A percentile compares a stretch with the other conserved stretches of the same genome.
These are phyloP conservation scores for Cranoglanis bouderius DNA, from an alignment of 2,113 vertebrate species.

Conservation along the genomic window DNA sequence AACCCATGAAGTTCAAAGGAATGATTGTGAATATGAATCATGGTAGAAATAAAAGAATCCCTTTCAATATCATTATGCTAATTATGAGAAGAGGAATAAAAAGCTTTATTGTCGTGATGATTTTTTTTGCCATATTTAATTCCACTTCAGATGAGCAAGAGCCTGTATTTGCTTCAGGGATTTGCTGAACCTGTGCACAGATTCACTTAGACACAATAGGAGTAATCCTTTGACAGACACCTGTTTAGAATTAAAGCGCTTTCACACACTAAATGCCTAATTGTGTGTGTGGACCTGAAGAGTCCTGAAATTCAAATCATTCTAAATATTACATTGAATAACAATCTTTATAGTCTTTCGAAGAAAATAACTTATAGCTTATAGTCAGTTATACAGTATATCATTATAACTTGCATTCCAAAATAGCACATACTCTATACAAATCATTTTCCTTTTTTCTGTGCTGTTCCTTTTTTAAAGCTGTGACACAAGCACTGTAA, in stretches of 20 bases:
- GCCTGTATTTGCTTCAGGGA: constrained; percentile 32
- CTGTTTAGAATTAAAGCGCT: constrained; percentile 53
- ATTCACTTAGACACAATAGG: constrained; percentile 53
- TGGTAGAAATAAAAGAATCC: constrained; percentile 30
- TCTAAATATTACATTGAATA: not conserved
- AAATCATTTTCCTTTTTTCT: not conserved
- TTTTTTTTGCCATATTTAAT: constrained; percentile 34
- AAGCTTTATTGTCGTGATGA: constrained; percentile 40
- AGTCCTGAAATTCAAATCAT: constrained; percentile 21
- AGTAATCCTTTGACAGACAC: constrained; percentile 49
- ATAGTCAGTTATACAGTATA: not conserved
- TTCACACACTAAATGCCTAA: not conserved
- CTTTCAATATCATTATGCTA: constrained; percentile 49
- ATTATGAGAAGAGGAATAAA: constrained; percentile 49
- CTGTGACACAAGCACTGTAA: not conserved
- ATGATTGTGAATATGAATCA: constrained; percentile 40
- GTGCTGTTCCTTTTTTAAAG: not conserved
- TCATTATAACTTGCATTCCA: not conserved
- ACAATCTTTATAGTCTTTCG: not conserved
- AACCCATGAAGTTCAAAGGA: constrained; percentile 41
- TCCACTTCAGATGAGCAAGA: constrained; percentile 35
- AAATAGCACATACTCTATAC: not conserved
- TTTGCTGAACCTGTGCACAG: constrained; percentile 29
- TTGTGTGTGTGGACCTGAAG: not conserved
- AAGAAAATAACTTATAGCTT: not conserved